Conservation (phyloP, 2,888 invertebrate species). For the Pseudeuparius sepicola region DNA sequence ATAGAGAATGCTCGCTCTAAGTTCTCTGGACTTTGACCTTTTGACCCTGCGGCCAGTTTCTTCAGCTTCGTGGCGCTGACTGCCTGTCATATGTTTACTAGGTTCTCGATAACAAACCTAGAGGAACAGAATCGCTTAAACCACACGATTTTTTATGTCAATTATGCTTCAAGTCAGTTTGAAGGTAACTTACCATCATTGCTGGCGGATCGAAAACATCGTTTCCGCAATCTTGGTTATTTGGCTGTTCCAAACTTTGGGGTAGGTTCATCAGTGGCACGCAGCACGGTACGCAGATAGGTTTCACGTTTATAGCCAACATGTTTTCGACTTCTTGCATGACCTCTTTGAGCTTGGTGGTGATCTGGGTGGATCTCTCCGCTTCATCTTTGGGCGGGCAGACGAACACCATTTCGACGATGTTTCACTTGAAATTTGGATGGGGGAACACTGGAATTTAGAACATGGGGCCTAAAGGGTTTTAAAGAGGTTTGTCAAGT, state of each 20-base stretch:
- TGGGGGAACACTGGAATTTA: constrained; percentile 8
- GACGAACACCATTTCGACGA: constrained; percentile 28
- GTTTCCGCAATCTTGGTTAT: not conserved
- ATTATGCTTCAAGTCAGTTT: no score
- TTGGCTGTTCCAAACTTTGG: no score
- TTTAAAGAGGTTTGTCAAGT: not conserved
- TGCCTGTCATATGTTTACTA: constrained; percentile 7
- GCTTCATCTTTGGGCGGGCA: constrained; percentile 29
- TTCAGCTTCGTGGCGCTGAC: constrained; percentile 1
- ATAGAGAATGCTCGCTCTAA: constrained; percentile 44
- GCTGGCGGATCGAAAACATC: constrained; percentile 15
- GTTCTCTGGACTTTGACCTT: constrained; percentile 43
- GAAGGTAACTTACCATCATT: constrained; percentile 19
- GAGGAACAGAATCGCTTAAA: no score
- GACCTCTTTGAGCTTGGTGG: constrained; percentile 29
- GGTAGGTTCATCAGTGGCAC: constrained; percentile 31
- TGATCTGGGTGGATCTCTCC: constrained; percentile 27
- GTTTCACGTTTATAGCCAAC: constrained; percentile 27
- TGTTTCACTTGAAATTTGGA: constrained; percentile 21
- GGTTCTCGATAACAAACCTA: constrained; percentile 19
- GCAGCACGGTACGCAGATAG: constrained; percentile 41
- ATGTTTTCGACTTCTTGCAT: constrained; percentile 30
- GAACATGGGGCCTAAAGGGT: constrained; percentile 4
- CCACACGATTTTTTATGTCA: no score
- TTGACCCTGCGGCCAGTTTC: constrained; percentile 18